phyloP scores from a whole-genome alignment of 1,140 invertebrate species.

The Dendrolimus punctatus region DNA sequence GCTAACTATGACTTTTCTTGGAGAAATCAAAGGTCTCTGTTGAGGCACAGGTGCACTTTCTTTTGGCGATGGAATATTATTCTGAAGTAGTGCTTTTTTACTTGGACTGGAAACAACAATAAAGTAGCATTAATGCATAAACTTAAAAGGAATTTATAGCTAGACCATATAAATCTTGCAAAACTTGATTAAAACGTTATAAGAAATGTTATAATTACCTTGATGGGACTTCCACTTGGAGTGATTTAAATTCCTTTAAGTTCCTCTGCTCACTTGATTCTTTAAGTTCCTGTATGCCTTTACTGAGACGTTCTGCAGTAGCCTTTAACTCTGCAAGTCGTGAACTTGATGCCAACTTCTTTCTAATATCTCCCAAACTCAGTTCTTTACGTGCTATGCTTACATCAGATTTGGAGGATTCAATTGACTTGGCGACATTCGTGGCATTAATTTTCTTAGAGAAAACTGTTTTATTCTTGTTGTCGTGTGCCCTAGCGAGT shows the following conservation, averaged over 20 bases:
- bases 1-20: slow-evolving; percentile 72
- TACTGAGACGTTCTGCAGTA: slow-evolving; percentile 74
- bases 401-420: slow-evolving; percentile 39
- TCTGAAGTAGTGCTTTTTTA: slow-evolving; percentile 65
- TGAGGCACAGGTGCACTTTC: slow-evolving; percentile 17
- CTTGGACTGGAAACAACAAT: slow-evolving; percentile 70
- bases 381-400: slow-evolving; percentile 72
- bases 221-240: slow-evolving; percentile 80
- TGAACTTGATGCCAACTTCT: slow-evolving; percentile 75
- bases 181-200: neutral
- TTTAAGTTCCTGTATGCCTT: slow-evolving; percentile 69
- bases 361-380: slow-evolving; percentile 78
- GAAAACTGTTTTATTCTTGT: slow-evolving; percentile 25
- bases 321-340: slow-evolving; percentile 78
- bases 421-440: slow-evolving; percentile 32
- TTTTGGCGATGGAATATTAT: slow-evolving; percentile 42
- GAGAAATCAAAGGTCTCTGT: slow-evolving; percentile 62
- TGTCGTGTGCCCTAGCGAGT: slow-evolving; percentile 4
- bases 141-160: neutral
- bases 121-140: slow-evolving; percentile 6
- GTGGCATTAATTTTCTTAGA: slow-evolving; percentile 39
- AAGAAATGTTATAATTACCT: slow-evolving; percentile 68
- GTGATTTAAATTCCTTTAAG: slow-evolving; percentile 79
- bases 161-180: neutral
- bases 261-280: slow-evolving; percentile 60